Percentiles rank a stretch among this genome's conserved stretches.
Conservation (phyloP, 2,113 vertebrate species). For the Chauna torquata region DNA sequence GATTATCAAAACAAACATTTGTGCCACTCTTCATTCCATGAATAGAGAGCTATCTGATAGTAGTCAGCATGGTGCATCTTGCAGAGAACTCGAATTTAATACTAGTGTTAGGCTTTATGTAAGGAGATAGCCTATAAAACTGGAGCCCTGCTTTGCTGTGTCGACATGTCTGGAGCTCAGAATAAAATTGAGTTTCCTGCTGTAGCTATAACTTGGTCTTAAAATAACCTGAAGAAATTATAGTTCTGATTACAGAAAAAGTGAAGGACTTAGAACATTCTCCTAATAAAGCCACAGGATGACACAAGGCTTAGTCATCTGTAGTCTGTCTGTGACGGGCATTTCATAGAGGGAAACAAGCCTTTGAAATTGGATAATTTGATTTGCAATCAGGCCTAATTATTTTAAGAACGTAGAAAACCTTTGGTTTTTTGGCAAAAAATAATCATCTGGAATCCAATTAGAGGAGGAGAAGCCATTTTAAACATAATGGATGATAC, state of each 20-base stretch:
- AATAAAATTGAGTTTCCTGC: constrained; percentile 95
- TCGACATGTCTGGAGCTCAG: constrained; percentile 89
- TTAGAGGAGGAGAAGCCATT: constrained; percentile 67
- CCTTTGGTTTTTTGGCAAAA: constrained; percentile 71
- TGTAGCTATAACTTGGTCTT: constrained; percentile 90
- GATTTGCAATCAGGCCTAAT: constrained; percentile 77
- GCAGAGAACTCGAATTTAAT: constrained; percentile 47
- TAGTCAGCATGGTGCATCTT: constrained; percentile 37
- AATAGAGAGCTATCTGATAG: constrained; percentile 64
- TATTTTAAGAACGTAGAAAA: constrained; percentile 78
- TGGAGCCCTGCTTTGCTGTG: constrained; percentile 83
- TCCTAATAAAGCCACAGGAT: constrained; percentile 81
- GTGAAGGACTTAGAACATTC: constrained; percentile 80
- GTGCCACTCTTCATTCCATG: constrained; percentile 43
- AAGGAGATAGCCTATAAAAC: constrained; percentile 82
- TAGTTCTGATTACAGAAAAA: constrained; percentile 84
- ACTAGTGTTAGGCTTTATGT: constrained; percentile 77
- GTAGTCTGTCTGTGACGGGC: constrained; percentile 66
- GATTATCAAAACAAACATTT: constrained; percentile 66
- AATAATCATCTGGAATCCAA: constrained; percentile 73
- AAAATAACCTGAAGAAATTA: constrained; percentile 95
- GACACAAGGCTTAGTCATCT: constrained; percentile 78
- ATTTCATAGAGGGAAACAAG: constrained; percentile 73
- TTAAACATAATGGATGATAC: constrained; percentile 61
- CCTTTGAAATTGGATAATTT: constrained; percentile 77